phyloP scores from a whole-genome alignment of 1,140 invertebrate species.

The Metopolophium dirhodum region DNA sequence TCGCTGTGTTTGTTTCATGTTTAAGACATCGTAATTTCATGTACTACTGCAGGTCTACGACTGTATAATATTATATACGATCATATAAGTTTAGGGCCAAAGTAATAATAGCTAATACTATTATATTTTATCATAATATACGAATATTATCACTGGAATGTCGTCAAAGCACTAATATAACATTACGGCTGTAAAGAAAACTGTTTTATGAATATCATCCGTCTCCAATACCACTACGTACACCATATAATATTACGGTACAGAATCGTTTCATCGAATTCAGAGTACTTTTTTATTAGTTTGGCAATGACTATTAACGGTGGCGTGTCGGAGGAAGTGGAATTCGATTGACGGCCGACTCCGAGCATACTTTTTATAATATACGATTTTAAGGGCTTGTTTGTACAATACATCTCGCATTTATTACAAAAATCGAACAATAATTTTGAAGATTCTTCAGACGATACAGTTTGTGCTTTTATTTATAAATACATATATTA shows the following conservation, averaged over 20 bases:
- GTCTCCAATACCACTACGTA: not conserved
- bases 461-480: too few species aligned
- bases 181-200: not conserved
- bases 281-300: conserved; percentile 4
- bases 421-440: too few species aligned
- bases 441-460: too few species aligned
- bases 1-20: not conserved
- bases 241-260: not conserved
- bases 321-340: not conserved
- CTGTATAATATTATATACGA: not conserved
- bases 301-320: not conserved
- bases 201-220: not conserved
- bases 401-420: not conserved
- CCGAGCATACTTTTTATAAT: not conserved
- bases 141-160: not conserved
- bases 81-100: not conserved
- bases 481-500: too few species aligned
- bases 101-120: not conserved
- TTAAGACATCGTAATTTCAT: not conserved
- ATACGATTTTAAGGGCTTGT: not conserved
- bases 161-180: not conserved
- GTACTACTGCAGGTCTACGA: not conserved
- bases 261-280: not conserved
- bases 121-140: not conserved
- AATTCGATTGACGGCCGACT: not conserved